Evolutionary conservation across 2,113 vertebrate species (phyloP).

Genomic region (Chrysemys picta): DNA sequence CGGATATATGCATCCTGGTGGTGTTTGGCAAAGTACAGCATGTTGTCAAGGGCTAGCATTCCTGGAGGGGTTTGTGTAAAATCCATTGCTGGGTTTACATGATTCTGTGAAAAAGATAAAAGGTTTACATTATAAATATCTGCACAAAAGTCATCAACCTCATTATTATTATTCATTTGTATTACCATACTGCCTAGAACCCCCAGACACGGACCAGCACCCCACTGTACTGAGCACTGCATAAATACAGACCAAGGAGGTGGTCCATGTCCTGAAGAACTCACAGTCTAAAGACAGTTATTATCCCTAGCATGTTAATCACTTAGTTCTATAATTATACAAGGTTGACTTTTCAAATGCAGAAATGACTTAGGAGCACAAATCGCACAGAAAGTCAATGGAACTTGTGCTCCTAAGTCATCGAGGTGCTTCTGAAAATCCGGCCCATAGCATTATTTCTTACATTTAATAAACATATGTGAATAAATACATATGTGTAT

Average conservation of each 20-base stretch:
- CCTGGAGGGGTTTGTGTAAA: constrained; percentile 98
- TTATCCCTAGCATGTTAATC: neutral
- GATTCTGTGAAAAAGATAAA: constrained; percentile 84
- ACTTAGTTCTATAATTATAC: neutral
- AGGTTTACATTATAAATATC: neutral
- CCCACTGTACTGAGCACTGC: neutral
- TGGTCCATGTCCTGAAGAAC: fast-evolving
- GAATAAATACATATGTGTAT: neutral
- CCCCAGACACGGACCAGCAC: neutral
- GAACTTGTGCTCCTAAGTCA: neutral
- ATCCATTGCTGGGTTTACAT: constrained; percentile 98
- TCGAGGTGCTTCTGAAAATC: neutral
- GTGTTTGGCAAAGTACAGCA: constrained; percentile 97
- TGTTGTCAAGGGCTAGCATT: constrained; percentile 97
- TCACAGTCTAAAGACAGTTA: neutral
- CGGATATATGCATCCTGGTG: constrained; percentile 96
- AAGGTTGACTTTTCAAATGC: neutral
- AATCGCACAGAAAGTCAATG: neutral
- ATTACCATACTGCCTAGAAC: fast-evolving
- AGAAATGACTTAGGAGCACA: neutral
- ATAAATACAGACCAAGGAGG: neutral
- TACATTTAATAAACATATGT: neutral
- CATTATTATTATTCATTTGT: neutral
- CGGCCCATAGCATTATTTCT: neutral
- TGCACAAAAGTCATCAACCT: neutral